These are phyloP conservation scores for Malurus melanocephalus DNA, from an alignment of 2,113 vertebrate genomes.

Conservation along the genomic window DNA sequence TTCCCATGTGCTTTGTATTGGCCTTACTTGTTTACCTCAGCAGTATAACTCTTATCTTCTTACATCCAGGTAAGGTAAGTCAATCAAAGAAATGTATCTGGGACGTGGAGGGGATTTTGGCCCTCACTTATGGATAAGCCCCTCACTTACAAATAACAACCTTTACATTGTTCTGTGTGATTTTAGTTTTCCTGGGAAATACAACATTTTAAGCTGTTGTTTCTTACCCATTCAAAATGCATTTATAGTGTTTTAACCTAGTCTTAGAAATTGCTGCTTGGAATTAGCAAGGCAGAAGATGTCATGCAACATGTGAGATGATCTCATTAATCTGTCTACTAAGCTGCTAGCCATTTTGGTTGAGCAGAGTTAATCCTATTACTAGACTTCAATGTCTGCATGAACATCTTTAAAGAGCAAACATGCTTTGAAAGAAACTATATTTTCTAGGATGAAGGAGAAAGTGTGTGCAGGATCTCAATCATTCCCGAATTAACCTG, in stretches of 20 bases:
- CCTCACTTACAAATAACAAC: background rate
- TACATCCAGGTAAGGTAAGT: background rate
- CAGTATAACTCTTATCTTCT: background rate
- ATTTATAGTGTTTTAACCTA: background rate
- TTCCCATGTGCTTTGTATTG: background rate
- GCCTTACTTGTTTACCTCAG: background rate
- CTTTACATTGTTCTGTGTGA: background rate
- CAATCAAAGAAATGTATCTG: background rate
- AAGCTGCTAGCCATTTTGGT: slow-evolving; percentile 29
- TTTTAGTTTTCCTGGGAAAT: background rate
- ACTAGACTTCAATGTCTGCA: background rate
- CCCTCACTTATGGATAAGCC: background rate
- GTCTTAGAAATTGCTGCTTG: background rate
- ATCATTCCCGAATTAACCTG: background rate
- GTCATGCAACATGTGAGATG: slow-evolving; percentile 39
- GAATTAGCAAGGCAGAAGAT: slow-evolving; percentile 19
- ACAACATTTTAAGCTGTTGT: background rate
- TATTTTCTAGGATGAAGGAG: background rate
- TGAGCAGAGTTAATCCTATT: slow-evolving; percentile 46
- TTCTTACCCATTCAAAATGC: background rate
- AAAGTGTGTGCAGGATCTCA: background rate
- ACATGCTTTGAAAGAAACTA: background rate
- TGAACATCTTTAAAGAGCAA: slow-evolving; percentile 9
- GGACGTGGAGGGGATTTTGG: background rate
- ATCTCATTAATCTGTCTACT: slow-evolving; percentile 40